Conservation (phyloP, 2,888 invertebrate genomes). For the Drosophila phalerata region DNA sequence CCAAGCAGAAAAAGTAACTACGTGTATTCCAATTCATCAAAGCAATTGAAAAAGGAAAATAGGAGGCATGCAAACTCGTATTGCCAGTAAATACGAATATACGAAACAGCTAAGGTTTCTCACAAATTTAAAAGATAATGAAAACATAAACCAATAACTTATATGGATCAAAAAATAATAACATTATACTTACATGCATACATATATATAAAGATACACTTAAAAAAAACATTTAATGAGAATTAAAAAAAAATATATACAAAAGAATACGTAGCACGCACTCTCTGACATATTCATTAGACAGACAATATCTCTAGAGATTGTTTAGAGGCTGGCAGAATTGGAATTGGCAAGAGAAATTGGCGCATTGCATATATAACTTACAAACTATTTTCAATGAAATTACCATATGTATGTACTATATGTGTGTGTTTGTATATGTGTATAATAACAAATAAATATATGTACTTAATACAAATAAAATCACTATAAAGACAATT, state of each 20-base stretch:
- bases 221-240: not conserved
- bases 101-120: constrained; percentile 81
- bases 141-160: constrained; percentile 45
- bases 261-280: constrained; percentile 17
- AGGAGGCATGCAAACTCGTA: constrained; percentile 35
- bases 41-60: constrained; percentile 73
- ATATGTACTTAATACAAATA: constrained; percentile 24
- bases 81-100: constrained; percentile 64
- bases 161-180: constrained; percentile 55
- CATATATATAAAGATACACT: constrained; percentile 26
- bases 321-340: constrained; percentile 40
- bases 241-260: not conserved
- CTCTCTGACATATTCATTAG: constrained; percentile 48
- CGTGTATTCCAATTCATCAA: constrained; percentile 79
- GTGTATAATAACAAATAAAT: constrained; percentile 76
- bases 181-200: constrained; percentile 44
- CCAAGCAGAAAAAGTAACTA: constrained; percentile 59
- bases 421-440: constrained; percentile 79
- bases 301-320: constrained; percentile 62
- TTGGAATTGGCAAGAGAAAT: constrained; percentile 44
- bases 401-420: constrained; percentile 45
- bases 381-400: constrained; percentile 60
- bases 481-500: constrained; percentile 55
- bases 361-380: constrained; percentile 52
- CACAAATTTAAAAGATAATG: constrained; percentile 38